Percentiles rank a stretch among this genome's conserved stretches.
Evolutionary conservation across 2,797 vertebrate species (phyloP).

Genomic region (Ficedula albicollis): DNA sequence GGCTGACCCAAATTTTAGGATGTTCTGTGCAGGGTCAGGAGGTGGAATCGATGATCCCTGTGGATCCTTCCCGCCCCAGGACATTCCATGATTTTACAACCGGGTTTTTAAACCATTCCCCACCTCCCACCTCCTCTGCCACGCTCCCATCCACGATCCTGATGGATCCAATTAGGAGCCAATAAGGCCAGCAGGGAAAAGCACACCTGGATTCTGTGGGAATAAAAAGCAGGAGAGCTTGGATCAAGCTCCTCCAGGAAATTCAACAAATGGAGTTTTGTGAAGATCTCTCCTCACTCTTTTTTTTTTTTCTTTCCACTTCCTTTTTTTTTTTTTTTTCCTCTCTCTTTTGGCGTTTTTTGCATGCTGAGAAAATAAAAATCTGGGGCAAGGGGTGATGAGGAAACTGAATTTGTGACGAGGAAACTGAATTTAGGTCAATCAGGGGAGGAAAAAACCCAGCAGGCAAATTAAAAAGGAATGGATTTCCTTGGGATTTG

Average conservation of each 20-base stretch:
- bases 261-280: not conserved
- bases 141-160: accelerated
- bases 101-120: not conserved
- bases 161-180: not conserved
- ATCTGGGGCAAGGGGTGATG: not conserved
- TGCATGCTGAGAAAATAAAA: not conserved
- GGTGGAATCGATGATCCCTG: not conserved
- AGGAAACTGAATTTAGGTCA: constrained; percentile 38
- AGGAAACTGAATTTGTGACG: not conserved
- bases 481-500: not conserved
- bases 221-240: not conserved
- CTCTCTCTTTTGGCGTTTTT: not conserved
- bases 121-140: not conserved
- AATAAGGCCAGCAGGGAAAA: not conserved
- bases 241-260: not conserved
- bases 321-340: accelerated
- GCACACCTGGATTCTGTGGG: not conserved
- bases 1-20: no score
- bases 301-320: not conserved
- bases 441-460: not conserved
- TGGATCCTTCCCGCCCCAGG: accelerated
- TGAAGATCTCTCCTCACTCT: not conserved
- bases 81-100: not conserved
- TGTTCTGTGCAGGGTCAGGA: no score
- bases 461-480: not conserved